These are phyloP conservation scores for Antidorcas marsupialis DNA, from an alignment of 2,113 vertebrate species.

Conservation along the genomic window DNA sequence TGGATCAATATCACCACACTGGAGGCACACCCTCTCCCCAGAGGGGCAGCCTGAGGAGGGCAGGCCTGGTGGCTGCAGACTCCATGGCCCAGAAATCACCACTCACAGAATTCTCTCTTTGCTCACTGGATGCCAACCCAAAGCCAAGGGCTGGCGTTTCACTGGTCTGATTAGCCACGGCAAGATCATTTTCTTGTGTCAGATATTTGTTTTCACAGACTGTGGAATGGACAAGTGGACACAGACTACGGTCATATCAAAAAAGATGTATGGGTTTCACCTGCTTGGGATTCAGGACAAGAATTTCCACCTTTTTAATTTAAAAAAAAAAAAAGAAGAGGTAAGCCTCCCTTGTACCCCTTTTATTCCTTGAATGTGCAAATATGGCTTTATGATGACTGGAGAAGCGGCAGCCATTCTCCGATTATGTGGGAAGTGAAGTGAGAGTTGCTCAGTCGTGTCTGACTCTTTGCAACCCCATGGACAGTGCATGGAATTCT, in stretches of 20 bases:
- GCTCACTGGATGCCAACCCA: background rate
- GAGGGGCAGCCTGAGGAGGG: too few relatives aligned
- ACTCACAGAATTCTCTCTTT: background rate
- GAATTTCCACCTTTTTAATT: background rate
- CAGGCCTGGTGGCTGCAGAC: background rate
- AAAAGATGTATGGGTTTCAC: background rate
- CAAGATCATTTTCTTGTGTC: background rate
- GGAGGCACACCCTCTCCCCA: background rate
- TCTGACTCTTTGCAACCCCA: accelerated
- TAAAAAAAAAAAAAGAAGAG: background rate
- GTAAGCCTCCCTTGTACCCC: background rate
- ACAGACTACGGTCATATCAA: background rate
- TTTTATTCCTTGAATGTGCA: background rate
- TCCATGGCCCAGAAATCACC: background rate
- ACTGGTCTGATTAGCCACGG: background rate
- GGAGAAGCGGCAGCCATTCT: background rate
- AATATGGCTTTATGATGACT: background rate
- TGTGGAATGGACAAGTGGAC: background rate
- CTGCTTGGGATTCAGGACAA: background rate
- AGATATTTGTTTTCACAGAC: background rate
- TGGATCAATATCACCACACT: background rate
- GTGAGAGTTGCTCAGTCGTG: accelerated
- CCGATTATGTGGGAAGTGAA: background rate
- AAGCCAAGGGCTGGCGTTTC: background rate
- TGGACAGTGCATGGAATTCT: background rate